phyloP scores from a whole-genome alignment of 2,888 invertebrate genomes.

The Dorcus hopei region DNA sequence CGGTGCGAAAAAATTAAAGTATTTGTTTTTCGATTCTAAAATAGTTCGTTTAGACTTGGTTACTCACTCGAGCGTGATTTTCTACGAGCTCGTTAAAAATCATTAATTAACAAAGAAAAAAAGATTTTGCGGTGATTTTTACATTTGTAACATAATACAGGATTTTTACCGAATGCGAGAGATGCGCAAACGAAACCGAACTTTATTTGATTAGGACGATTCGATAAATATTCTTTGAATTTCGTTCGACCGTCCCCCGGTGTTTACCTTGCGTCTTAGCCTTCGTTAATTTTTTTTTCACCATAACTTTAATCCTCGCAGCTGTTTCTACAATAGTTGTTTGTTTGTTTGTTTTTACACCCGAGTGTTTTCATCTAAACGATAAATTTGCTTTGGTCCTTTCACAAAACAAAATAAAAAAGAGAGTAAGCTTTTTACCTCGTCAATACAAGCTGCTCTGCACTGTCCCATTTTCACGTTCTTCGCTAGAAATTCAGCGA shows the following conservation, averaged over 20 bases:
- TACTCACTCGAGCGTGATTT: background rate
- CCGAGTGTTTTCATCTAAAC: background rate
- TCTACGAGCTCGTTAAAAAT: background rate
- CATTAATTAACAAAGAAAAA: background rate
- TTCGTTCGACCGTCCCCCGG: conserved; percentile 18
- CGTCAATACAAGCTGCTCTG: too few species aligned
- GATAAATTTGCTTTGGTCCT: too few species aligned
- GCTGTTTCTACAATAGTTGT: conserved; percentile 12
- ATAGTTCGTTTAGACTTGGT: too few species aligned
- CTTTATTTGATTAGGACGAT: conserved; percentile 26
- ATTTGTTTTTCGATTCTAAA: too few species aligned
- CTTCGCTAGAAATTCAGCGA: too few species aligned
- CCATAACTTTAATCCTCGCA: conserved; percentile 9
- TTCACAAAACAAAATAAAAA: too few species aligned
- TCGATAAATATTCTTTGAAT: conserved; percentile 18
- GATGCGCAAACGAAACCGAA: background rate
- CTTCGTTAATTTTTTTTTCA: conserved; percentile 7
- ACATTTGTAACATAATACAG: too few species aligned
- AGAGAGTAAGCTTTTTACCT: too few species aligned
- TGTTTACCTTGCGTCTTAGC: conserved; percentile 24
- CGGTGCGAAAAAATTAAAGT: too few species aligned
- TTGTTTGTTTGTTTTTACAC: conserved; percentile 17
- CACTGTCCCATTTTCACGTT: too few species aligned
- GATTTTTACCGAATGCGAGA: too few species aligned
- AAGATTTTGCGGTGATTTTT: too few species aligned